phyloP scores from a whole-genome alignment of 2,797 vertebrate genomes.

The Danio albolineatus region DNA sequence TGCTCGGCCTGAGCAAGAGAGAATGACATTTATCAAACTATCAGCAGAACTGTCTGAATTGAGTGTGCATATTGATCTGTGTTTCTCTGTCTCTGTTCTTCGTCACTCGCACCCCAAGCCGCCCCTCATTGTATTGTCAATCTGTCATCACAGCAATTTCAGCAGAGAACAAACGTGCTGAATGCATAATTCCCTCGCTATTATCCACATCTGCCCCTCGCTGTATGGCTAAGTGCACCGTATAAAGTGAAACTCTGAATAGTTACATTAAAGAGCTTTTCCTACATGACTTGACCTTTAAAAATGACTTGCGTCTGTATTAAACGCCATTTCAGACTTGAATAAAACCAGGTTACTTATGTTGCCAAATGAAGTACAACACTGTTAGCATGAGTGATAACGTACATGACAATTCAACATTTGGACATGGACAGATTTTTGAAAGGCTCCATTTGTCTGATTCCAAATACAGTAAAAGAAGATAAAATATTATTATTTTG shows the following conservation, averaged over 20 bases:
- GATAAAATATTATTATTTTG: background rate
- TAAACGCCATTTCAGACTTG: background rate
- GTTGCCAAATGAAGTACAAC: background rate
- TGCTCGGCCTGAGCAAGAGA: background rate
- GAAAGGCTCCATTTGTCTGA: background rate
- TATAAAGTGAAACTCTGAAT: background rate
- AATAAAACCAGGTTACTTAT: background rate
- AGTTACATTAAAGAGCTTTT: conserved; percentile 1
- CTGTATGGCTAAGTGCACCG: conserved; percentile 3
- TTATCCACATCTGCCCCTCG: conserved; percentile 4
- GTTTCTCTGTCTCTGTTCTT: conserved; percentile 15
- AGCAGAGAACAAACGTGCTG: conserved; percentile 30
- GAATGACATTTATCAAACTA: conserved; percentile 46
- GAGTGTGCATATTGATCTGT: conserved; percentile 40
- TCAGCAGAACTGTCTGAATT: conserved; percentile 39
- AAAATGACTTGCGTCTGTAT: background rate
- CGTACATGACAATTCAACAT: background rate
- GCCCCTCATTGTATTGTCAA: conserved; percentile 11
- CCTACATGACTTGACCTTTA: background rate
- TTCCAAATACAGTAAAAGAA: background rate
- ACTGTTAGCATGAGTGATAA: background rate
- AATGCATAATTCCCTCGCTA: conserved; percentile 11
- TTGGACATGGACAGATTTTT: background rate
- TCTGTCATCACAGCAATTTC: conserved; percentile 28
- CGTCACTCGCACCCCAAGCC: background rate